Percentiles rank a stretch among this genome's conserved stretches.
Conservation (phyloP, 2,113 vertebrate species). For the Myiopsitta monachus region DNA sequence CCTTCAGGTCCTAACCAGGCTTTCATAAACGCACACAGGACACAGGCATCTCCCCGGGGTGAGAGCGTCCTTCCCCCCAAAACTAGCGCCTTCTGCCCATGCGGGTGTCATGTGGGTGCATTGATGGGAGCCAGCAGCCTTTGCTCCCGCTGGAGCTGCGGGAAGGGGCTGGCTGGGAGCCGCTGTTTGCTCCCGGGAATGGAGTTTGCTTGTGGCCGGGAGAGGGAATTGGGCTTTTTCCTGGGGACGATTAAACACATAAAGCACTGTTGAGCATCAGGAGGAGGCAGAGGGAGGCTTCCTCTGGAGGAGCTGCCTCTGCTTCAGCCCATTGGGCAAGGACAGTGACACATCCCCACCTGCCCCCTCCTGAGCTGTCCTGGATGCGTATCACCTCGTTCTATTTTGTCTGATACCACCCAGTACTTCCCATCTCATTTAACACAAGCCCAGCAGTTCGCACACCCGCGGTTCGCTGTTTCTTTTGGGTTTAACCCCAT, state of each 20-base stretch:
- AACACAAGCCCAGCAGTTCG: not conserved
- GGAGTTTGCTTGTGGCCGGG: not conserved
- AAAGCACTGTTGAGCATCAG: not conserved
- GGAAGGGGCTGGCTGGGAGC: not conserved
- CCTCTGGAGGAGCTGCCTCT: not conserved
- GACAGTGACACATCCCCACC: not conserved
- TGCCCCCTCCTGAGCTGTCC: not conserved
- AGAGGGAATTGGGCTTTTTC: not conserved
- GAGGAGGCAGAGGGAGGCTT: rapidly evolving
- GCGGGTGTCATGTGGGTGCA: not conserved
- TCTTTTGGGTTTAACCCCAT: not conserved
- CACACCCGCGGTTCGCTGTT: not conserved
- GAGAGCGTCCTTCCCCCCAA: not conserved
- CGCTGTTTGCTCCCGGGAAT: not conserved
- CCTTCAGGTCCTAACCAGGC: conserved; percentile 45
- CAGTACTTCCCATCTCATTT: not conserved
- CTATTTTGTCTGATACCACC: not conserved
- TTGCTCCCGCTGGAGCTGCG: rapidly evolving
- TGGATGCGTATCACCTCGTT: not conserved
- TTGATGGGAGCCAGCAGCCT: not conserved
- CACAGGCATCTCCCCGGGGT: not conserved
- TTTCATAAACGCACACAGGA: conserved; percentile 56
- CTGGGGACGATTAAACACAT: not conserved
- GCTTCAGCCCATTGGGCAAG: not conserved
- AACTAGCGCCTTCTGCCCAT: not conserved